Percentiles rank a stretch among this genome's conserved stretches.
phyloP scores from a whole-genome alignment of 2,113 vertebrate genomes.

The Hypomesus transpacificus region DNA sequence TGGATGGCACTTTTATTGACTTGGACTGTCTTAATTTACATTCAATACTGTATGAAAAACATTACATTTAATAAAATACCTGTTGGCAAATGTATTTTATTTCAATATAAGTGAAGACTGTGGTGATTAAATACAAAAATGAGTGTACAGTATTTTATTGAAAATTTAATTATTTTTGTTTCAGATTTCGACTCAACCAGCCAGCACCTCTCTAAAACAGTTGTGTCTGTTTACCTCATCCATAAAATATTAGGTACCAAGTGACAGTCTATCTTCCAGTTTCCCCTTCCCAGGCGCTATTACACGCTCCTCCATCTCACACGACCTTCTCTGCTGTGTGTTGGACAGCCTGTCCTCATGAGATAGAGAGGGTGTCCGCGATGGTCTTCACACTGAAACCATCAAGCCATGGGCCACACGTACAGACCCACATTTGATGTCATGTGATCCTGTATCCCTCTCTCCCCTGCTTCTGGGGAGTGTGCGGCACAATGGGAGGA shows the following conservation, averaged over 20 bases:
- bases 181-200: no score
- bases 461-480: neutral
- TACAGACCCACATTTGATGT: neutral
- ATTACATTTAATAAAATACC: no score
- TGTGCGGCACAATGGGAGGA: neutral
- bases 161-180: no score
- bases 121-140: no score
- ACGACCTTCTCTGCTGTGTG: slow-evolving; percentile 9
- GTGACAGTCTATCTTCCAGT: neutral
- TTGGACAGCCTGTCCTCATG: slow-evolving; percentile 14
- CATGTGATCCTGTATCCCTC: neutral
- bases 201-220: no score
- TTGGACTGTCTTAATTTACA: neutral
- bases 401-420: slow-evolving; percentile 4
- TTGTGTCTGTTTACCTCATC: no score
- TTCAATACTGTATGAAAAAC: neutral
- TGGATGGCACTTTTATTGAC: neutral
- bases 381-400: slow-evolving; percentile 8
- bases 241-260: no score
- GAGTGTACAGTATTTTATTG: no score
- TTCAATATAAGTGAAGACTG: no score
- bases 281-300: neutral
- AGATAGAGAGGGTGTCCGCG: neutral
- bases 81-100: no score
- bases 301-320: slow-evolving; percentile 17